phyloP scores from a whole-genome alignment of 35 echinoderm and acorn worm genomes.

The Lytechinus pictus region DNA sequence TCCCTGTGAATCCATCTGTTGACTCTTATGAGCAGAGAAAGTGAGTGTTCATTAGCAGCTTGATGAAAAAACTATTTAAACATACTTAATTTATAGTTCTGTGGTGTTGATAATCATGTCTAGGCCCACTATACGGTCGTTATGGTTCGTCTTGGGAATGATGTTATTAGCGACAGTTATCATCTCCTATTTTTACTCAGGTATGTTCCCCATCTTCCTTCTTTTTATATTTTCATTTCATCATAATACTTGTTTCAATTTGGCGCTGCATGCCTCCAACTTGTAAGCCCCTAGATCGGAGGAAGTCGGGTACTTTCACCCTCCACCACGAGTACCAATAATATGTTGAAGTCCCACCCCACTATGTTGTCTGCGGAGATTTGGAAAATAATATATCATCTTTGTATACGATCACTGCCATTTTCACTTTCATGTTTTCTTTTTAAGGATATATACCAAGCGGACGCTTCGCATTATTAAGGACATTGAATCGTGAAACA shows the following conservation, averaged over 20 bases:
- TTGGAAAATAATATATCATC: too few relatives aligned
- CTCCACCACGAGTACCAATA: not conserved
- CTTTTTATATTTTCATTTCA: not conserved
- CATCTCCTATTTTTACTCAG: not conserved
- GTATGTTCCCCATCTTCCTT: not conserved
- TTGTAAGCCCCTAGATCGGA: too few relatives aligned
- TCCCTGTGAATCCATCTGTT: not conserved
- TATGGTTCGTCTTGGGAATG: not conserved
- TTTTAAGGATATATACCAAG: not conserved
- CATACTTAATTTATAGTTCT: too few relatives aligned
- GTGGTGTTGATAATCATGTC: not conserved
- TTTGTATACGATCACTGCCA: not conserved
- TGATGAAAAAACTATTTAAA: too few relatives aligned
- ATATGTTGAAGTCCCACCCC: not conserved
- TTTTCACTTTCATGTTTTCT: not conserved
- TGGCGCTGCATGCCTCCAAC: not conserved
- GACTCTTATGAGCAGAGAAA: not conserved
- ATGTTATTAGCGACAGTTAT: not conserved
- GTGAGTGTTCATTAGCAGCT: not conserved
- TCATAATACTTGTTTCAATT: not conserved
- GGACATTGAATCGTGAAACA: not conserved
- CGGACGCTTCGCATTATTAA: not conserved
- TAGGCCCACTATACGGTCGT: not conserved
- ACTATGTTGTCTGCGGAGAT: too few relatives aligned
- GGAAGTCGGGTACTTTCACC: not conserved